phyloP scores from a whole-genome alignment of 2,113 vertebrate species.

The Taurulus bubalis region DNA sequence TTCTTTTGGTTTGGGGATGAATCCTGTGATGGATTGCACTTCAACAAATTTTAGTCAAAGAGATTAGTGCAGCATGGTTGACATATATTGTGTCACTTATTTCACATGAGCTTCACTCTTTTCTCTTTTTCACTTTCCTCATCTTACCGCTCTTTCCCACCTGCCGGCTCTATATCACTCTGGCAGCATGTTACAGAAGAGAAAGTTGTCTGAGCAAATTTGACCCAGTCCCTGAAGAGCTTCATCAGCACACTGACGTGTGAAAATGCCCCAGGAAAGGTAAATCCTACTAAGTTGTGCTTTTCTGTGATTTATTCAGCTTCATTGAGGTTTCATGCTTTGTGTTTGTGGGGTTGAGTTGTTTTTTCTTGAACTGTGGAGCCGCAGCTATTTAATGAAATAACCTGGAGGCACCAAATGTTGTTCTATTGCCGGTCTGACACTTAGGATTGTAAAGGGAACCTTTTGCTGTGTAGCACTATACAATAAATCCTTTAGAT shows the following conservation, averaged over 20 bases:
- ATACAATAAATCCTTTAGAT: background rate
- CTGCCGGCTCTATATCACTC: constrained; percentile 78
- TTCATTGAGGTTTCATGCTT: background rate
- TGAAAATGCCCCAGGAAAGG: constrained; percentile 42
- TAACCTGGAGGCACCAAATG: constrained; percentile 8
- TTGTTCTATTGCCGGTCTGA: background rate
- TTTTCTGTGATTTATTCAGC: background rate
- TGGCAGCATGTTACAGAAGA: constrained; percentile 41
- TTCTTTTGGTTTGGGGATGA: constrained; percentile 8
- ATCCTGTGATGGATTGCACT: constrained; percentile 39
- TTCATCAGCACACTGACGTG: background rate
- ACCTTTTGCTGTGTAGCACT: background rate
- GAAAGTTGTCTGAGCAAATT: constrained; percentile 34
- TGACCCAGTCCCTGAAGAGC: background rate
- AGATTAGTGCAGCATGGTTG: constrained; percentile 47
- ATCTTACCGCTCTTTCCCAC: constrained; percentile 47
- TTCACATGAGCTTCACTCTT: constrained; percentile 31
- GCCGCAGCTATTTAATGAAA: background rate
- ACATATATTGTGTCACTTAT: constrained; percentile 34
- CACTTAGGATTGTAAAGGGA: background rate
- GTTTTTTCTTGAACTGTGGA: background rate
- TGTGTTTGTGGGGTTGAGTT: background rate
- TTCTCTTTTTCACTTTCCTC: constrained; percentile 46
- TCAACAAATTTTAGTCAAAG: constrained; percentile 14
- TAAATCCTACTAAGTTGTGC: constrained; percentile 1